Conservation (phyloP, 2,797 vertebrate genomes). For the Crotalus adamanteus region DNA sequence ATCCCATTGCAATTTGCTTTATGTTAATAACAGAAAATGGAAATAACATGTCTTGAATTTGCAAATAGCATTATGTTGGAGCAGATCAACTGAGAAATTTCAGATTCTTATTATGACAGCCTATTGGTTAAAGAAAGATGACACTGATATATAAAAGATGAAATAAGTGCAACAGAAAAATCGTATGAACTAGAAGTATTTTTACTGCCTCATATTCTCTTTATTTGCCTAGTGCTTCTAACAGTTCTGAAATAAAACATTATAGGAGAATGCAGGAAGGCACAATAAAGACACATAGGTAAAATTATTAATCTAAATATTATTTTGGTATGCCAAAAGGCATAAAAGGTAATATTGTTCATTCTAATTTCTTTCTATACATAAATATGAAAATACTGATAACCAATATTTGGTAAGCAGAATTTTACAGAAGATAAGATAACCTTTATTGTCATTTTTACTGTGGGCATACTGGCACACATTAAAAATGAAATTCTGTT, state of each 20-base stretch:
- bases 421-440: rapidly evolving
- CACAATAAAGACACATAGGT: neutral
- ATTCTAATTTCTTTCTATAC: neutral
- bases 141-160: neutral
- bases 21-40: neutral
- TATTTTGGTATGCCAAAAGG: neutral
- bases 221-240: neutral
- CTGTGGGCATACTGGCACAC: no score
- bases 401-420: neutral
- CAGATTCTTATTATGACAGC: neutral
- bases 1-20: neutral
- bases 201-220: neutral
- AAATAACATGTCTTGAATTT: neutral
- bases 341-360: neutral
- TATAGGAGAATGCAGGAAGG: neutral
- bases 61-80: neutral
- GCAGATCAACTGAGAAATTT: neutral
- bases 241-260: neutral
- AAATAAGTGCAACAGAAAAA: neutral
- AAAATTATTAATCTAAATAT: neutral
- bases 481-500: no score
- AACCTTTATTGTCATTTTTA: no score
- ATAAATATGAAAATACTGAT: neutral
- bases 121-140: neutral
- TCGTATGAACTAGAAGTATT: neutral